Base-by-base conservation (phyloP, 2,888 invertebrate genomes). In the Willowsia nigromaculata region DNA sequence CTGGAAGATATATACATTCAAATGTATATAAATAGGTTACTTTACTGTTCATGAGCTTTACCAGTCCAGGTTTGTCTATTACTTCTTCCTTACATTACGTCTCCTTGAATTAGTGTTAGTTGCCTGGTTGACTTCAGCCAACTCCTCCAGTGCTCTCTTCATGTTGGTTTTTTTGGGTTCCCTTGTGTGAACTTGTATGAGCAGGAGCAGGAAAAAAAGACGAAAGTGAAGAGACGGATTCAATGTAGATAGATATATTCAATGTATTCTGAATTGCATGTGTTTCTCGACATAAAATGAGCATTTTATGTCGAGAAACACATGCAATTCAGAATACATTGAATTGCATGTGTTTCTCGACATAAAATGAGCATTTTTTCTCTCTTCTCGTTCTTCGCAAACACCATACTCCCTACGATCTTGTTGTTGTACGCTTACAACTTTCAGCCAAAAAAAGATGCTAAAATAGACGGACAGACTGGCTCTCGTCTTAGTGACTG, bases 41-140 rank as follows among this genome's bases (percentile, higher is more conserved):
- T 71, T 30, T 43, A 56, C 62, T 78, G 78, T 85, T 83, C 83
- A 62, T 82, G 82, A 82, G 82, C 74, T 84, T 84, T 85, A 47
- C 47, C n/a, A 43, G 13, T 27, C 68, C 40, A 47, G 47, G 33
- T 76, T 88, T 83, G 37, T 76, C 83, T 88, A 88, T 88, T 87
- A 85, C 74, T 85, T 71, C 50, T 81, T 78, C 62, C 80, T 82
- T 82, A 43, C 82, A 76, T 88, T 82, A 74, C 83, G 88, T 88
- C 88, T 82, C 74, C 62, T 88, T 83, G 88, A 88, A 88, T 88
- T 88, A 88, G 83, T 88, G 88, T 88, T 88, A 88, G 88, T 88
- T 88, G 88, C 88, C 88, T 88, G 83, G 88, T 88, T 88, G 88
- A 88, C 88, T 88, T 83, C 65, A 88, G 83, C 83, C 88, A 83